Conservation (phyloP, 2,888 invertebrate species). For the Watsonalla binaria region DNA sequence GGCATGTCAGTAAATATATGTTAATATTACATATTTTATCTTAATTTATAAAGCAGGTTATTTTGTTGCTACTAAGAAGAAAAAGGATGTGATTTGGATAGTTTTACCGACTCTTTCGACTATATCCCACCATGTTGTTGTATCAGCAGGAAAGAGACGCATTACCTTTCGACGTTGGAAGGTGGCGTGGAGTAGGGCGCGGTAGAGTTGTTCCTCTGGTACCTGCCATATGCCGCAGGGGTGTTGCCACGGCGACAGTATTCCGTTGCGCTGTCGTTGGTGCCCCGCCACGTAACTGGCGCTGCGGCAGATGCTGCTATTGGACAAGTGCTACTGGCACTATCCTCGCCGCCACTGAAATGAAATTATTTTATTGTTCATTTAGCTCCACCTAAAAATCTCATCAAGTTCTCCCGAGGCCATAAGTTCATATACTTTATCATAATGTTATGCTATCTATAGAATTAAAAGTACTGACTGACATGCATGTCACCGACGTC, state of each 20-base stretch:
- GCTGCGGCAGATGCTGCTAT: constrained; percentile 70
- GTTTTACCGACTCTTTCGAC: not conserved
- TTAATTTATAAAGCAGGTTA: too few relatives aligned
- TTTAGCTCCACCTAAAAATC: not conserved
- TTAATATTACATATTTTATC: too few relatives aligned
- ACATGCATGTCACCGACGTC: too few relatives aligned
- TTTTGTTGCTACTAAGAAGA: too few relatives aligned
- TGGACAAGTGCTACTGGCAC: constrained; percentile 63
- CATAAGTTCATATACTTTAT: not conserved
- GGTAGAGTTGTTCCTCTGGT: constrained; percentile 75
- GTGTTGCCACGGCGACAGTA: constrained; percentile 73
- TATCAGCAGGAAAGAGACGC: constrained; percentile 6
- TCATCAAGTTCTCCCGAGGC: not conserved
- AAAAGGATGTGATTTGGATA: too few relatives aligned
- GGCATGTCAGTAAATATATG: too few relatives aligned
- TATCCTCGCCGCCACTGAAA: constrained; percentile 67
- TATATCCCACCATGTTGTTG: constrained; percentile 2
- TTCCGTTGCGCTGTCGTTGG: constrained; percentile 72
- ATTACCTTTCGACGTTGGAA: constrained; percentile 67
- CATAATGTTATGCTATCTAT: too few relatives aligned
- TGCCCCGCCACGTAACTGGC: constrained; percentile 71
- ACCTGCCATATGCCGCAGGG: constrained; percentile 76
- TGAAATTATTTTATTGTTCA: not conserved
- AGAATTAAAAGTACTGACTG: too few relatives aligned
- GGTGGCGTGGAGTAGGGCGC: constrained; percentile 70